A percentile compares a stretch with the other conserved stretches of the same genome.
These are phyloP conservation scores for Nebria ingens DNA, from an alignment of 1,140 invertebrate genomes.

Conservation along the genomic window DNA sequence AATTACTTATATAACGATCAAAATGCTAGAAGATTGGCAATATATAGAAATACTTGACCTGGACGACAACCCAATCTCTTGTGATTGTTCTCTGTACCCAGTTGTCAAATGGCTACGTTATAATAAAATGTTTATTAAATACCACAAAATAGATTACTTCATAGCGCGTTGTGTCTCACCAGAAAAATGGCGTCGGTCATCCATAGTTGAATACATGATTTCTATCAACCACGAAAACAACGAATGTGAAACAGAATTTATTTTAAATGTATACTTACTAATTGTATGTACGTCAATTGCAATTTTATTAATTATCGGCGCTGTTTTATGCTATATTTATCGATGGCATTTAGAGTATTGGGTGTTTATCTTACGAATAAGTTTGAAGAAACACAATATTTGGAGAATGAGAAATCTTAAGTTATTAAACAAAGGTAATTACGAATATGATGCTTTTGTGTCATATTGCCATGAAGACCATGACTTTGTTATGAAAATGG, in stretches of 20 bases:
- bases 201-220: slow-evolving; percentile 9
- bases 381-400: not conserved
- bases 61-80: slow-evolving; percentile 41
- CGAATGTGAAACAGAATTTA: slow-evolving; percentile 2
- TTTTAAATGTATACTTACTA: slow-evolving; percentile 3
- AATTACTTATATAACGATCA: slow-evolving; percentile 39
- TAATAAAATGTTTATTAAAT: not conserved
- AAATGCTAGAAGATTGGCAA: slow-evolving; percentile 43
- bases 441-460: slow-evolving; percentile 54
- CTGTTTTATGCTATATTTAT: slow-evolving; percentile 18
- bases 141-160: not conserved
- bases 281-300: not conserved
- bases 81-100: slow-evolving; percentile 34
- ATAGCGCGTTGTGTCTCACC: slow-evolving; percentile 16
- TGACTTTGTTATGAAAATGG: slow-evolving; percentile 45
- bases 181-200: not conserved
- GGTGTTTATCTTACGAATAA: not conserved
- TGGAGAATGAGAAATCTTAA: not conserved
- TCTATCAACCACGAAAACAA: slow-evolving; percentile 5
- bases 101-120: slow-evolving; percentile 13
- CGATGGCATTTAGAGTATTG: slow-evolving; percentile 19
- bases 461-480: slow-evolving; percentile 53
- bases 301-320: not conserved
- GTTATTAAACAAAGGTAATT: slow-evolving; percentile 23
- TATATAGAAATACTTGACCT: slow-evolving; percentile 37